These are phyloP conservation scores for Amiota mariae DNA, from an alignment of 2,888 invertebrate species.

Conservation along the genomic window DNA sequence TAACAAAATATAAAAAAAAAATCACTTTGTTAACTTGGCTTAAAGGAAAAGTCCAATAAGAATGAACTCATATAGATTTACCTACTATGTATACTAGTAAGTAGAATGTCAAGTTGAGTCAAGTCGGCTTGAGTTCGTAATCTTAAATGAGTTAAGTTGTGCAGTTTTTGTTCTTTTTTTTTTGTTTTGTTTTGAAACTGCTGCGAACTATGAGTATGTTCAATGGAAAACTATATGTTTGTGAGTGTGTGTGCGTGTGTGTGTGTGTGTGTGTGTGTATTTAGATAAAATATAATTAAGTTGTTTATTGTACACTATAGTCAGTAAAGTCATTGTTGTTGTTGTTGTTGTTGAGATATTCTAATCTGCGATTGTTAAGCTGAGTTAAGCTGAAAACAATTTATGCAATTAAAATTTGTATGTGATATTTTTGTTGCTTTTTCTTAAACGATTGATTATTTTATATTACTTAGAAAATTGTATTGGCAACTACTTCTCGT, in stretches of 20 bases:
- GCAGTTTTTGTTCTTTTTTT: not conserved
- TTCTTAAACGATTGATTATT: slow-evolving; percentile 29
- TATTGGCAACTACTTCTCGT: slow-evolving; percentile 44
- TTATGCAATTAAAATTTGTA: slow-evolving; percentile 27
- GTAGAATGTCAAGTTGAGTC: not conserved
- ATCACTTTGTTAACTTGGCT: not conserved
- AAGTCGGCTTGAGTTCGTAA: slow-evolving; percentile 12
- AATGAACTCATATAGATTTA: not conserved
- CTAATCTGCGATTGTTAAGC: slow-evolving; percentile 23
- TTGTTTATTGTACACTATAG: slow-evolving; percentile 24
- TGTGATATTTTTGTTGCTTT: not conserved
- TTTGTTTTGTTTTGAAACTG: not conserved
- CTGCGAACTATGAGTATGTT: not conserved
- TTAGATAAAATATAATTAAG: slow-evolving; percentile 33
- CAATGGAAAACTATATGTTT: not conserved
- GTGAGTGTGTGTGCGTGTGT: no score
- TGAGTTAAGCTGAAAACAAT: slow-evolving; percentile 5
- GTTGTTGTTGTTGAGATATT: slow-evolving; percentile 12
- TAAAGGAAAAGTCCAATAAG: not conserved
- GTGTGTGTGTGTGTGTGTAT: slow-evolving; percentile 4
- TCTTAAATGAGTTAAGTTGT: slow-evolving; percentile 12
- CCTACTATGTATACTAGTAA: not conserved
- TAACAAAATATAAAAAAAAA: not conserved
- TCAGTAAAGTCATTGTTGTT: slow-evolving; percentile 14
- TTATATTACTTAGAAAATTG: slow-evolving; percentile 39